phyloP scores from a whole-genome alignment of 2,797 vertebrate genomes.

The Emys orbicularis region DNA sequence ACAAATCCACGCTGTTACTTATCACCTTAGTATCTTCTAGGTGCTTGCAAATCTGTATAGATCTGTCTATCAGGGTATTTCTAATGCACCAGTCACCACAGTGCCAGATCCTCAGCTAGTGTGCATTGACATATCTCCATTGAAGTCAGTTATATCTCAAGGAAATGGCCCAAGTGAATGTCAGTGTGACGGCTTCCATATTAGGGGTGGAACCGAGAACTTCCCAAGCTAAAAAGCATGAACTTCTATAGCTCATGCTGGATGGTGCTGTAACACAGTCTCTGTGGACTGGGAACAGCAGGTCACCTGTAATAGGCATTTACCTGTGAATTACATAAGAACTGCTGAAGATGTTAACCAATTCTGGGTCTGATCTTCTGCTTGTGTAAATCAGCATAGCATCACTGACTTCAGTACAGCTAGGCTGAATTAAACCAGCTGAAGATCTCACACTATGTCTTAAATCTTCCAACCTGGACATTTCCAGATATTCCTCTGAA shows the following conservation, averaged over 20 bases:
- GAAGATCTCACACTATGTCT: not conserved
- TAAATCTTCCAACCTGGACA: not conserved
- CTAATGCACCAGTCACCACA: not conserved
- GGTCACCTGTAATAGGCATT: not conserved
- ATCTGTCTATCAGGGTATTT: not conserved
- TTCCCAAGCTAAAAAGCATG: too few relatives aligned
- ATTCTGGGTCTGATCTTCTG: not conserved
- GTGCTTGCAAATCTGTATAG: not conserved
- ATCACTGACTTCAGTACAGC: not conserved
- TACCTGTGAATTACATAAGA: not conserved
- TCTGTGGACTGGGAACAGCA: not conserved
- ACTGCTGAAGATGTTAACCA: not conserved
- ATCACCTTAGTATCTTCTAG: too few relatives aligned
- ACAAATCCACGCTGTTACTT: too few relatives aligned
- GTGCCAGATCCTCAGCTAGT: not conserved
- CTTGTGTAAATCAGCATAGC: not conserved
- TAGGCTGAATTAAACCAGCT: fast-evolving
- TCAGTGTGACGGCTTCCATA: not conserved
- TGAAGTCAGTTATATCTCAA: not conserved
- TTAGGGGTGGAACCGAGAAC: not conserved
- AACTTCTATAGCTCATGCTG: not conserved
- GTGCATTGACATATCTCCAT: fast-evolving
- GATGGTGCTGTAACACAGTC: fast-evolving
- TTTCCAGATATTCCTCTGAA: not conserved
- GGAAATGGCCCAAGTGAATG: not conserved